These are phyloP conservation scores for Gambusia yucatana DNA, from an alignment of 2,797 vertebrate genomes.

Conservation along the genomic window DNA sequence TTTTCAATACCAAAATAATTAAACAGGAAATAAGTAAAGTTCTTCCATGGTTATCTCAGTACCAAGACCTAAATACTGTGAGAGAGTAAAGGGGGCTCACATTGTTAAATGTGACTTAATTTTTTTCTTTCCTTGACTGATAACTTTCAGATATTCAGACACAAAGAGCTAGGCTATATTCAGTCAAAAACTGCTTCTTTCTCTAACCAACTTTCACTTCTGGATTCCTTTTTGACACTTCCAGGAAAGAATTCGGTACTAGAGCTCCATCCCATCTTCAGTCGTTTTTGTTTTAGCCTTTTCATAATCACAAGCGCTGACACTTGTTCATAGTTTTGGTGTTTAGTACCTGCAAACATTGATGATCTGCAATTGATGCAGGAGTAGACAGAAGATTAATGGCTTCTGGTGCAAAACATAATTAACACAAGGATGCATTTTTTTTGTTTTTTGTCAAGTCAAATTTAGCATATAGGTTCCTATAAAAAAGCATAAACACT, in stretches of 20 bases:
- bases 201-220: not conserved
- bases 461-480: slow-evolving; percentile 61
- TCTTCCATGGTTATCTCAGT: not conserved
- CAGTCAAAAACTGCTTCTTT: not conserved
- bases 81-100: not conserved
- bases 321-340: not conserved
- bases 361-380: slow-evolving; percentile 19
- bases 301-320: not conserved
- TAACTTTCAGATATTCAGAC: not conserved
- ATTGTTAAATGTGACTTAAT: not conserved
- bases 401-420: slow-evolving; percentile 30
- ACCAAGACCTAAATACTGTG: not conserved
- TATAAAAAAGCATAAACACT: slow-evolving; percentile 49
- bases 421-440: slow-evolving; percentile 59
- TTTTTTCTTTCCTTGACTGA: not conserved
- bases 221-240: not conserved
- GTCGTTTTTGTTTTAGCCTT: slow-evolving; percentile 2
- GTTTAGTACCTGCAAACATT: slow-evolving; percentile 16
- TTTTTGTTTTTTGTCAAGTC: slow-evolving; percentile 62
- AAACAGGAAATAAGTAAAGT: not conserved
- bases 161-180: not conserved
- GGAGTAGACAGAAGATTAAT: slow-evolving; percentile 24
- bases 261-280: not conserved
- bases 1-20: not conserved
- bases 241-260: not conserved